Conservation (phyloP, 2,888 invertebrate genomes). For the Lobophora halterata region DNA sequence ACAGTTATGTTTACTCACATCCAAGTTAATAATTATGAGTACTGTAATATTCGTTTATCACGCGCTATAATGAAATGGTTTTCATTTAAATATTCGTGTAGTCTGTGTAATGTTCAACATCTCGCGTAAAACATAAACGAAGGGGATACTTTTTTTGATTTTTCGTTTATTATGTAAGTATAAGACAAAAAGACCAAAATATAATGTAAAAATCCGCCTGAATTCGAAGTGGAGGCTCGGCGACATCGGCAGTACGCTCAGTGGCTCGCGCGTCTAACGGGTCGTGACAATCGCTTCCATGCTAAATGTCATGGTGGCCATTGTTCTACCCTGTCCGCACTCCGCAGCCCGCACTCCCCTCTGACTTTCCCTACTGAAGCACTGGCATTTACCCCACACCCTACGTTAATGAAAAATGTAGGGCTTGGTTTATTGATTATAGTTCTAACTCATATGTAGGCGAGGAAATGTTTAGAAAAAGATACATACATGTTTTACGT, state of each 20-base stretch:
- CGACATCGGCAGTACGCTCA: constrained; percentile 66
- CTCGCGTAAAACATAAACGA: constrained; percentile 1
- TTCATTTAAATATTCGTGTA: constrained; percentile 29
- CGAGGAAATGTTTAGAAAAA: no score
- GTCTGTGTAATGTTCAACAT: constrained; percentile 9
- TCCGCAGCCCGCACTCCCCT: constrained; percentile 45
- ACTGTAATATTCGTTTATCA: constrained; percentile 30
- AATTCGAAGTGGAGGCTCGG: constrained; percentile 59
- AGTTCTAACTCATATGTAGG: constrained; percentile 27
- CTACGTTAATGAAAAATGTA: constrained; percentile 64
- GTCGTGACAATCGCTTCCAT: constrained; percentile 78
- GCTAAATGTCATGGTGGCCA: constrained; percentile 80
- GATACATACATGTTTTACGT: no score
- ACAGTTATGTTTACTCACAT: constrained; percentile 62
- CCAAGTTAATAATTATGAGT: constrained; percentile 51
- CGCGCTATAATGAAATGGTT: constrained; percentile 30
- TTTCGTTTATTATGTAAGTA: constrained; percentile 15
- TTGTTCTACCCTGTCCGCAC: constrained; percentile 62
- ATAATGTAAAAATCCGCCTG: constrained; percentile 45
- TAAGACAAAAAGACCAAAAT: constrained; percentile 20
- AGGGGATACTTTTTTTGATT: constrained; percentile 9
- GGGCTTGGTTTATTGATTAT: constrained; percentile 54
- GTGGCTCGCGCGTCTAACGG: constrained; percentile 68
- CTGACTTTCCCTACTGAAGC: constrained; percentile 54
- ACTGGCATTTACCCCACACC: constrained; percentile 69